Evolutionary conservation across 2,888 invertebrate genomes (phyloP).

Genomic region (Chrysolina americana): DNA sequence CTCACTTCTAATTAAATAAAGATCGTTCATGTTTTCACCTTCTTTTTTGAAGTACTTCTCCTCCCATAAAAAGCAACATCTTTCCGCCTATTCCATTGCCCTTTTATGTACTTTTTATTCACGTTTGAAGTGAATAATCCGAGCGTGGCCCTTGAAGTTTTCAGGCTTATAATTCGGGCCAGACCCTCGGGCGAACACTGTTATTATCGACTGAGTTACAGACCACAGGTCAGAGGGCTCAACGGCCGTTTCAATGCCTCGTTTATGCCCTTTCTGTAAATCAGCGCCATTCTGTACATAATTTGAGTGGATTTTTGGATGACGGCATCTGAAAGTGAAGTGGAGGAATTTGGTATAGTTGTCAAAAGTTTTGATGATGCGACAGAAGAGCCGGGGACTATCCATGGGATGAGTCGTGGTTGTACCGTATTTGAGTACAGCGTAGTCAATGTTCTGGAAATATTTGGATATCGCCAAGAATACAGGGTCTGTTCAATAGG

Average conservation of each 20-base stretch:
- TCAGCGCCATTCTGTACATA: conserved; percentile 46
- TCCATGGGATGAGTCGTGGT: neutral
- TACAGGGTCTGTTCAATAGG: too few relatives aligned
- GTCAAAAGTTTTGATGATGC: conserved; percentile 13
- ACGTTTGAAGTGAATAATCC: conserved; percentile 44
- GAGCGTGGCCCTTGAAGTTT: conserved; percentile 31
- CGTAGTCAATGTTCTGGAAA: neutral
- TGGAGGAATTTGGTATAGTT: neutral
- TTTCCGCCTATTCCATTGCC: conserved; percentile 32
- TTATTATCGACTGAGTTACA: conserved; percentile 43
- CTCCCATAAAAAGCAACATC: conserved; percentile 39
- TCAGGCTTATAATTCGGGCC: conserved; percentile 40
- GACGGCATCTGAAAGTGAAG: conserved; percentile 12
- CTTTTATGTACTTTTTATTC: conserved; percentile 34
- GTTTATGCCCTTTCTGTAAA: conserved; percentile 48
- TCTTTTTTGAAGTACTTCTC: conserved; percentile 16
- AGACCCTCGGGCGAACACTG: conserved; percentile 37
- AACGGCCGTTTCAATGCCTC: conserved; percentile 48
- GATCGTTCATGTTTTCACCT: conserved; percentile 31
- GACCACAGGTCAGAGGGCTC: conserved; percentile 45
- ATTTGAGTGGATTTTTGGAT: conserved; percentile 42
- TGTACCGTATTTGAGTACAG: neutral
- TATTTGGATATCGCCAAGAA: too few relatives aligned
- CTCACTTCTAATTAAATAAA: conserved; percentile 35
- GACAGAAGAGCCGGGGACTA: neutral